Evolutionary conservation across 2,888 invertebrate genomes (phyloP).

Genomic region (Caenorhabditis virilis): DNA sequence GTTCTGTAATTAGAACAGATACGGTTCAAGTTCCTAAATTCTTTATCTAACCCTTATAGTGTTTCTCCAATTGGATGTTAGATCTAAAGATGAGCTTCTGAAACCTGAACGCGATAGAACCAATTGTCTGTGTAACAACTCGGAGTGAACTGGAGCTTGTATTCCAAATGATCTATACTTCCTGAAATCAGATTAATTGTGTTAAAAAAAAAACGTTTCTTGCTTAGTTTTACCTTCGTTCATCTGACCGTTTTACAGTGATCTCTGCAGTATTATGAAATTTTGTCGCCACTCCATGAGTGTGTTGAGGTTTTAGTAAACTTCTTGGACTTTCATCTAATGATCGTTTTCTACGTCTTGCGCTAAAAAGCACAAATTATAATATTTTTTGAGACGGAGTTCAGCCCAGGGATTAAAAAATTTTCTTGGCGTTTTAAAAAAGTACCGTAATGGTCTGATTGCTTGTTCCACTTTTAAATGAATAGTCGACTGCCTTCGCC

Average conservation of each 20-base stretch:
- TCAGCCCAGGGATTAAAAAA: no score
- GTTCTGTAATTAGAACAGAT: no score
- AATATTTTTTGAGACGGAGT: neutral
- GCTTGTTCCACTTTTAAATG: no score
- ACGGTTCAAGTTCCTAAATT: no score
- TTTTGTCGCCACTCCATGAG: conserved; percentile 24
- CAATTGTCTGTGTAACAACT: no score
- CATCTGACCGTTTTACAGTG: conserved; percentile 29
- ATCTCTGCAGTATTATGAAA: conserved; percentile 22
- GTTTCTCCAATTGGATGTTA: no score
- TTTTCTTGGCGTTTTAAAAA: no score
- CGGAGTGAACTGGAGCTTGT: conserved; percentile 27
- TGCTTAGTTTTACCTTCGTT: conserved; percentile 18
- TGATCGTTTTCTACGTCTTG: conserved; percentile 1
- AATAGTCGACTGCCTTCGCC: no score
- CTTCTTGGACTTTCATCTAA: conserved; percentile 40
- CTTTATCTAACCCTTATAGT: no score
- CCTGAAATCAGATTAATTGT: conserved; percentile 15
- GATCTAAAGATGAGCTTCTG: no score
- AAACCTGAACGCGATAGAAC: no score
- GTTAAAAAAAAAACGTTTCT: neutral
- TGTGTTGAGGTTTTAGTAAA: conserved; percentile 34
- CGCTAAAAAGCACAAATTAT: neutral
- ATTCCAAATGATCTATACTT: conserved; percentile 40
- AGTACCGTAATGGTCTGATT: no score